Conservation (phyloP, 2,797 vertebrate genomes). For the Gastrophryne carolinensis region DNA sequence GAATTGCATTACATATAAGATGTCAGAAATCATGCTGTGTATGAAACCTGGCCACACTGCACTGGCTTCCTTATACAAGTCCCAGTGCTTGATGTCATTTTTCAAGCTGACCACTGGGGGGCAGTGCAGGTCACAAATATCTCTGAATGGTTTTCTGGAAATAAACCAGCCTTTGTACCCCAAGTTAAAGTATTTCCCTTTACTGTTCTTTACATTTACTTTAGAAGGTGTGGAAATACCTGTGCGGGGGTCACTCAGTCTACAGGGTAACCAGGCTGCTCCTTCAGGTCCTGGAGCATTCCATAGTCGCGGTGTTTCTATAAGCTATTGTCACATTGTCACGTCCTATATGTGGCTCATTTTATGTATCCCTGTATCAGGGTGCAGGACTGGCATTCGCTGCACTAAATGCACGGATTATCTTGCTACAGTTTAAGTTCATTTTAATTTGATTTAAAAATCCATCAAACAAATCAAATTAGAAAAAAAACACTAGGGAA, state of each 20-base stretch:
- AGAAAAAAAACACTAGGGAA: no score
- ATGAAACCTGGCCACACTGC: no score
- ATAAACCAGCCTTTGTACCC: background rate
- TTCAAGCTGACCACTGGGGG: background rate
- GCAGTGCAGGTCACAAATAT: background rate
- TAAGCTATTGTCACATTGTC: background rate
- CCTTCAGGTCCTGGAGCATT: conserved; percentile 13
- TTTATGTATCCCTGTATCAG: background rate
- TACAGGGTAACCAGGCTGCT: background rate
- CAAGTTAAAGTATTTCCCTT: background rate
- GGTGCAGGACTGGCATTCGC: background rate
- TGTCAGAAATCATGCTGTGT: no score
- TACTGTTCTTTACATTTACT: conserved; percentile 6
- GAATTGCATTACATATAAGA: no score
- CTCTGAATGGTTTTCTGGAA: conserved; percentile 1
- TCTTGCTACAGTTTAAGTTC: no score
- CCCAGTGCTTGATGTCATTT: no score
- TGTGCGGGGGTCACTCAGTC: background rate
- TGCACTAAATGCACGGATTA: background rate
- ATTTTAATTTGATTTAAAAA: no score
- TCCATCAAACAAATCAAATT: no score
- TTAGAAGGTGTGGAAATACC: conserved; percentile 5
- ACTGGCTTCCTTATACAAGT: no score
- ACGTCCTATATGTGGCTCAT: background rate
- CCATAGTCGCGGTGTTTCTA: background rate